Evolutionary conservation across 2,113 vertebrate genomes (phyloP), one percentile per base, ranked within the genome.

Genomic region (Piliocolobus tephrosceles): DNA sequence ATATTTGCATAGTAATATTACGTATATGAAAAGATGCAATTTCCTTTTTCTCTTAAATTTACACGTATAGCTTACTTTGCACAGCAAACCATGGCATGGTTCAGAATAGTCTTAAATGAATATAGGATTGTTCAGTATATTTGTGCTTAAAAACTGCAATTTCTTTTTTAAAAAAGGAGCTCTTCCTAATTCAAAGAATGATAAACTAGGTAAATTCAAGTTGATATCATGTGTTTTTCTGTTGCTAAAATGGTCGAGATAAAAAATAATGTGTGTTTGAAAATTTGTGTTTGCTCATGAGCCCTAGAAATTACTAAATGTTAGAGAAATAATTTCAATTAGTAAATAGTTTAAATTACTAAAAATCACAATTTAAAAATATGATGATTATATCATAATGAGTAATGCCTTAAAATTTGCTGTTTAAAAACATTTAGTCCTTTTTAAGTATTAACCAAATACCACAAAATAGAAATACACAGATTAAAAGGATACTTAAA

Each of bases 1-100:
- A 43, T 70, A 89, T 98, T 76, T 55, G 30, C 40, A 10, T 82
- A 50, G 32, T 86, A 57, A 72, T 64, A 25, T 50, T 66, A 75
- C 6, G 27, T 78, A 17, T 50, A 38, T 86, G 11, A 18, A n/a
- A n/a, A 75, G 61, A 61, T 17, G 4, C 6, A 61, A 80, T 96
- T 96, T 58, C 10, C 22, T 93, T 92, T 95, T 78, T 80, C 11
- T 92, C 52, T 93, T 89, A 92, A 66, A 68, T 92, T 88, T 94
- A 45, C 35, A 38, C 18, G 88, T 96, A 78, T 1, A 92, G 27
- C 17, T 68, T 58, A 84, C 70, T 93, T 81, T 93, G 89, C 81
- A 20, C 17, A 81, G 1, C 81, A 92, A 93, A 52, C 61, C 8
- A 64, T 57, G 13, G 23, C 38, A 73, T 82, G 58, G 32, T 82